Percentiles rank a stretch among this genome's conserved stretches.
phyloP scores from a whole-genome alignment of 2,888 invertebrate species.

The Caenorhabditis drosophilae region DNA sequence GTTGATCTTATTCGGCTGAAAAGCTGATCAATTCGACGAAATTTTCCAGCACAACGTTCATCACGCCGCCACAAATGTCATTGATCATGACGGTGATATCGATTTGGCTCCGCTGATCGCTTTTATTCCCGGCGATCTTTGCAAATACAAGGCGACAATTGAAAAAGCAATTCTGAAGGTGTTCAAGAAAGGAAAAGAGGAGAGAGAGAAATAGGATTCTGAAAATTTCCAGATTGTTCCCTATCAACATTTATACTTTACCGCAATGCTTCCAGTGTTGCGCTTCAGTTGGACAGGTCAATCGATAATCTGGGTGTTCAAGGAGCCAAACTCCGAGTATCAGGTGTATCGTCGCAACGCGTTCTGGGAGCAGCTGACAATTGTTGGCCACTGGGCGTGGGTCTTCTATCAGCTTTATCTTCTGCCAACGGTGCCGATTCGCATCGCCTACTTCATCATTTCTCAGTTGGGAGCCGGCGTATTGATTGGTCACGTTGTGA shows the following conservation, averaged over 20 bases:
- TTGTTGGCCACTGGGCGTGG: slow-evolving; percentile 62
- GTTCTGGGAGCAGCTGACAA: slow-evolving; percentile 31
- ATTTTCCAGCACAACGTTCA: slow-evolving; percentile 68
- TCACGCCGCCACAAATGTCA: slow-evolving; percentile 67
- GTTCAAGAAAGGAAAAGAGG: no score
- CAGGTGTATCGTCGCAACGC: slow-evolving; percentile 45
- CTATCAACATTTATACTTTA: slow-evolving; percentile 67
- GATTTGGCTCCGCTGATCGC: slow-evolving; percentile 66
- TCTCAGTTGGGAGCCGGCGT: slow-evolving; percentile 60
- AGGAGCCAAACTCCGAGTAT: slow-evolving; percentile 48
- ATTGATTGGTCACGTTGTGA: slow-evolving; percentile 64
- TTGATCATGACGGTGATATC: slow-evolving; percentile 65
- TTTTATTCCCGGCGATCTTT: slow-evolving; percentile 62
- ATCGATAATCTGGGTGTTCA: slow-evolving; percentile 60
- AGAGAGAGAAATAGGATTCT: not conserved
- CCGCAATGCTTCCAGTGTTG: slow-evolving; percentile 60
- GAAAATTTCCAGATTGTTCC: slow-evolving; percentile 53
- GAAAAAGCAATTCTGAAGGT: slow-evolving; percentile 54
- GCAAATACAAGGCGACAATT: slow-evolving; percentile 60
- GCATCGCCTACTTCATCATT: slow-evolving; percentile 59
- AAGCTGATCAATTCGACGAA: no score
- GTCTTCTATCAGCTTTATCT: slow-evolving; percentile 61
- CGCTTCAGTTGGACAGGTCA: slow-evolving; percentile 65
- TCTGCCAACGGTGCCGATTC: slow-evolving; percentile 52
- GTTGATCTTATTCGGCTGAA: no score